Conservation (phyloP, 2,888 invertebrate species). For the Venustoraphidia nigricollis region DNA sequence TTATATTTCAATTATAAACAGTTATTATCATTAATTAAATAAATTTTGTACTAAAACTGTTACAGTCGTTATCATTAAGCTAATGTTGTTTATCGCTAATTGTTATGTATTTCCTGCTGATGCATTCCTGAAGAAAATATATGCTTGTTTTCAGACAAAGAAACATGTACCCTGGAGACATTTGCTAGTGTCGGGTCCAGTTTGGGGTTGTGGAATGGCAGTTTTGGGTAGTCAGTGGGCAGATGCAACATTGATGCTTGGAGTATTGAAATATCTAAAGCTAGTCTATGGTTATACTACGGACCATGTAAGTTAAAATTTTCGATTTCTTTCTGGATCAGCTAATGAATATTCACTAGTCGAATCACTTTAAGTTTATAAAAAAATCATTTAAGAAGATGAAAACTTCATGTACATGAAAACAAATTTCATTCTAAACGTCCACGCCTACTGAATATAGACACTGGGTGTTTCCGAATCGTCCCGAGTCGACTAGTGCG, state of each 20-base stretch:
- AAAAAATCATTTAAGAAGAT: too few relatives aligned
- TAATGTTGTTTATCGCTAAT: too few relatives aligned
- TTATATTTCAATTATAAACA: background rate
- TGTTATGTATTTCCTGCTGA: too few relatives aligned
- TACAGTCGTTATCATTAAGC: too few relatives aligned
- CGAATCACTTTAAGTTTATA: too few relatives aligned
- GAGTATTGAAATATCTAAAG: slow-evolving; percentile 40
- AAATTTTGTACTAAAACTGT: background rate
- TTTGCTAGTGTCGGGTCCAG: slow-evolving; percentile 35
- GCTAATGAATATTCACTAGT: too few relatives aligned
- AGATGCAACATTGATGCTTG: slow-evolving; percentile 38
- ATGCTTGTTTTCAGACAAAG: slow-evolving; percentile 21
- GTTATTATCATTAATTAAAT: background rate
- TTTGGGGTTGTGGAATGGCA: slow-evolving; percentile 41
- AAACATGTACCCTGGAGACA: slow-evolving; percentile 34
- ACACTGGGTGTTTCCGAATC: too few relatives aligned
- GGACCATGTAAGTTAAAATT: slow-evolving; percentile 29
- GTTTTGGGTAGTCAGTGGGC: slow-evolving; percentile 44
- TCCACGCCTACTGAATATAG: too few relatives aligned
- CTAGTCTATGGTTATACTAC: slow-evolving; percentile 41
- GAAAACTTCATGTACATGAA: too few relatives aligned
- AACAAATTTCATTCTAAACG: too few relatives aligned
- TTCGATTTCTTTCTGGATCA: background rate
- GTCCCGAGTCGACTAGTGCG: too few relatives aligned
- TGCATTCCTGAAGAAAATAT: background rate